Conservation (phyloP, 2,888 invertebrate genomes). For the Myathropa florea region DNA sequence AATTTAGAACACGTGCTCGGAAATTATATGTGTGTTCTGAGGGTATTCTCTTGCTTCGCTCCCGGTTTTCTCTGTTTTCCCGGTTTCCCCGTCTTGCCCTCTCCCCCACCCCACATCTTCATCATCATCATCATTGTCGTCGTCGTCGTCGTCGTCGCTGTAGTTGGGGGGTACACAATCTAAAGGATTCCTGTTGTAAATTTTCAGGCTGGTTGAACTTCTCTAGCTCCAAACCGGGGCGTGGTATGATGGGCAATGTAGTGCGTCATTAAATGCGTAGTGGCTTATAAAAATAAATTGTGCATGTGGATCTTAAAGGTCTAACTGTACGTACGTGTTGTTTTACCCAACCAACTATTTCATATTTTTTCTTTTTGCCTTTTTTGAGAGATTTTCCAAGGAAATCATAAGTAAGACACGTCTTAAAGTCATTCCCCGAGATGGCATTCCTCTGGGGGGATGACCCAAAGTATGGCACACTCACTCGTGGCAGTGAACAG, state of each 20-base stretch:
- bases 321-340: neutral
- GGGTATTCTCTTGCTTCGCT: neutral
- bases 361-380: neutral
- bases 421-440: neutral
- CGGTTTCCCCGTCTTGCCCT: neutral
- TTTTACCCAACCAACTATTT: neutral
- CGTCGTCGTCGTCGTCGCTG: too few relatives aligned
- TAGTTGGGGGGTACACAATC: too few relatives aligned
- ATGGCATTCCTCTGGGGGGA: neutral
- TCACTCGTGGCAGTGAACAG: neutral
- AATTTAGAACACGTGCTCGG: slow-evolving; percentile 69
- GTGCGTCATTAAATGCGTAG: slow-evolving; percentile 67
- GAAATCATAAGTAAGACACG: neutral
- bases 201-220: slow-evolving; percentile 63
- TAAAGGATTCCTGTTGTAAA: slow-evolving; percentile 63
- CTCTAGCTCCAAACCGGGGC: neutral
- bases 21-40: slow-evolving; percentile 50
- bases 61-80: neutral
- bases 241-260: slow-evolving; percentile 28
- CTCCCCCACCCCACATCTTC: neutral
- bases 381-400: neutral
- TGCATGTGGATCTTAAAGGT: slow-evolving; percentile 18
- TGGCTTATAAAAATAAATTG: slow-evolving; percentile 68
- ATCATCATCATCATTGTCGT: neutral
- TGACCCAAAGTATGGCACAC: neutral